Base-by-base conservation (phyloP, 2,888 invertebrate genomes). In the Drosophila affinis region DNA sequence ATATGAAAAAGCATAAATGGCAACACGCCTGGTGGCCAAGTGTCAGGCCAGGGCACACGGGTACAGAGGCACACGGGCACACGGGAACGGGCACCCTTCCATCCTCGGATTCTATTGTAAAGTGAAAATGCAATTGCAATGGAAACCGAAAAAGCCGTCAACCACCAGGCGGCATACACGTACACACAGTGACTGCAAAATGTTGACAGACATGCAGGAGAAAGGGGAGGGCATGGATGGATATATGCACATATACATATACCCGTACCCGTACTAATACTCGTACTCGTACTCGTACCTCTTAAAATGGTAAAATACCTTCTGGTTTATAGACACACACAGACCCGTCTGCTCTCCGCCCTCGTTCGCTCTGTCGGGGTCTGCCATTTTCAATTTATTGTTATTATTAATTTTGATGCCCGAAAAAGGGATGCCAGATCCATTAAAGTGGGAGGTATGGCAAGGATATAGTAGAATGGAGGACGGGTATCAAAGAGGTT, bases 311-410 rank as follows among this genome's bases (percentile, higher is more conserved):
- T 71, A 57, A 68, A 71, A 72, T 72, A 57, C 71, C 72, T 75
- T 68, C 72, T 76, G 70, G 67, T 71, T 46, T 49, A 53, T 53
- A 53, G 39, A 39, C 39, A n/a, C 18, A n/a, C 18, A 18, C n/a
- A 59, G 32, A 52, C 52, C 52, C 32, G 39, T 12, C 49, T 34
- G 18, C 69, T 46, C 45, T 18, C 32, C 45, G 52, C 65, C 59
- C 65, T 53, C 77, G 48, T 73, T 46, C 62, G 48, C 62, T 52
- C 74, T 44, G 67, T 52, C 60, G 79, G 76, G 59, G 84, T 75
- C 89, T 88, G 84, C 84, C 84, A 88, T 85, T 89, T 85, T 87
- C 84, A 89, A 85, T 85, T 85, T 85, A 85, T 85, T 85, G 84
- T 85, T 85, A 86, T 85, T 85, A 85, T 83, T 83, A 89, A 83